Conservation (phyloP, 2,797 vertebrate genomes). For the Siniperca scherzeri region DNA sequence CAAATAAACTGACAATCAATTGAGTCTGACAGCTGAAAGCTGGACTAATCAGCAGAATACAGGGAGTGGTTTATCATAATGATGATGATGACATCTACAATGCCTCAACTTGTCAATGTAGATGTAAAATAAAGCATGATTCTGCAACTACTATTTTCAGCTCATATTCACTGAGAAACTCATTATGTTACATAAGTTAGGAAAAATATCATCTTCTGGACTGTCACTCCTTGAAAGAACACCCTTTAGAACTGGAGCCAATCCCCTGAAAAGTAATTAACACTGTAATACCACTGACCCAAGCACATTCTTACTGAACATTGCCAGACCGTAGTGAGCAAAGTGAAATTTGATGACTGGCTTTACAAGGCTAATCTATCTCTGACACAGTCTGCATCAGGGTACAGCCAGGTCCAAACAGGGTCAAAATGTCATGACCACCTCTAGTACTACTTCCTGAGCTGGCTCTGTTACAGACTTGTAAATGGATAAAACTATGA, state of each 20-base stretch:
- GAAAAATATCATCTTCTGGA: too few species aligned
- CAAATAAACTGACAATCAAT: too few species aligned
- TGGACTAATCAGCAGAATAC: background rate
- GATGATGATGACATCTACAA: background rate
- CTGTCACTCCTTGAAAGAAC: too few species aligned
- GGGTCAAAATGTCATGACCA: slow-evolving; percentile 14
- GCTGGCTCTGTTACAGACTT: background rate
- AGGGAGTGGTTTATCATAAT: too few species aligned
- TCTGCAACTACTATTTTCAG: background rate
- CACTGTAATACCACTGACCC: background rate
- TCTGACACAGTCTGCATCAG: background rate
- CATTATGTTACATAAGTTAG: too few species aligned
- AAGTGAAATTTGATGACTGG: background rate
- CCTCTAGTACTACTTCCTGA: background rate
- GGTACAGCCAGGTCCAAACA: background rate
- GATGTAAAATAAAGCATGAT: background rate
- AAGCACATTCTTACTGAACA: background rate
- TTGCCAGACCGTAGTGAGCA: background rate
- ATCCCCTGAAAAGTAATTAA: background rate
- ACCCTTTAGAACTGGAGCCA: too few species aligned
- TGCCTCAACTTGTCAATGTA: background rate
- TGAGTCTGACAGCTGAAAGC: too few species aligned
- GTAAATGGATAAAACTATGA: background rate
- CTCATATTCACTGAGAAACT: too few species aligned
- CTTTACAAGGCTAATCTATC: background rate